Evolutionary conservation across 2,888 invertebrate species (phyloP).

Genomic region (Machimus atricapillus): DNA sequence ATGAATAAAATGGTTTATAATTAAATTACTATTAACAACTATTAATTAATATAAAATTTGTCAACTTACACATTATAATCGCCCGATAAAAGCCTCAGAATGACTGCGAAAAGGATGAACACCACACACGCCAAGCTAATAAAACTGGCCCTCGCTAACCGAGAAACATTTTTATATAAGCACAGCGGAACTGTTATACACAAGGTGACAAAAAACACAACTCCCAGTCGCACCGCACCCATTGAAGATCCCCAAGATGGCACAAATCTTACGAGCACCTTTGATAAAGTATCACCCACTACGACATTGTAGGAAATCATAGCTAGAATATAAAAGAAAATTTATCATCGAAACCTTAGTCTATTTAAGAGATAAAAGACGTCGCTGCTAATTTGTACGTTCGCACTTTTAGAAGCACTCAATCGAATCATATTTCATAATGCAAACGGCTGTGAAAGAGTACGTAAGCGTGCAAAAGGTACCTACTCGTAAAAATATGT

Average conservation of each 20-base stretch:
- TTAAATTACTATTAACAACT: neutral
- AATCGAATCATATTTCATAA: neutral
- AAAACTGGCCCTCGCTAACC: conserved; percentile 61
- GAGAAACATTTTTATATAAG: conserved; percentile 75
- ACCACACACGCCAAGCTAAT: conserved; percentile 72
- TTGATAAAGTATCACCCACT: conserved; percentile 84
- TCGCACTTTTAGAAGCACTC: neutral
- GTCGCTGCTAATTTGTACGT: neutral
- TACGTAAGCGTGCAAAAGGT: neutral
- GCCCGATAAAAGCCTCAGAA: conserved; percentile 62
- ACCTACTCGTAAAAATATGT: neutral
- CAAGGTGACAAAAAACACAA: conserved; percentile 76
- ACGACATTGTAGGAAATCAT: conserved; percentile 90
- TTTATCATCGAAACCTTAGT: neutral
- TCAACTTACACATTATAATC: conserved; percentile 72
- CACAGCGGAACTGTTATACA: conserved; percentile 80
- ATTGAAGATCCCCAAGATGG: conserved; percentile 62
- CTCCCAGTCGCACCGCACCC: conserved; percentile 62
- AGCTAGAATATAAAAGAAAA: conserved; percentile 65
- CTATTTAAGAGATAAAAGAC: neutral
- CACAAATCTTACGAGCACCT: conserved; percentile 77
- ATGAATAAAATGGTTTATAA: too few relatives aligned
- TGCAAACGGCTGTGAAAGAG: neutral
- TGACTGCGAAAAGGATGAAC: conserved; percentile 74
- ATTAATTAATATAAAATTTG: neutral